phyloP scores from a whole-genome alignment of 2,797 vertebrate genomes.

The Lepilemur ruficaudatus region DNA sequence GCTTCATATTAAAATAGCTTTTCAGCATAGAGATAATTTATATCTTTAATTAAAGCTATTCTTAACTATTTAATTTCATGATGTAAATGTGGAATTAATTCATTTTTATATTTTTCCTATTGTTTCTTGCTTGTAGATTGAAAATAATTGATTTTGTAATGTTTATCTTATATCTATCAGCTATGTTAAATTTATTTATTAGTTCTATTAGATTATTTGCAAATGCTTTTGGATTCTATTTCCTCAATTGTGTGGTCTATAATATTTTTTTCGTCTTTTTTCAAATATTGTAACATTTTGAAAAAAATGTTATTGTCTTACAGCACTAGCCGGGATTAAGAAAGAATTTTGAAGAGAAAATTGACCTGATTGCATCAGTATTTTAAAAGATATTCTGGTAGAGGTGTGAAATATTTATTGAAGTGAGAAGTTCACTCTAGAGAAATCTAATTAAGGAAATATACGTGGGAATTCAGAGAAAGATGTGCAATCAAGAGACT shows the following conservation, averaged over 20 bases:
- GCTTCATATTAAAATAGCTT: background rate
- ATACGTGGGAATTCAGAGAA: background rate
- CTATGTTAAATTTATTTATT: background rate
- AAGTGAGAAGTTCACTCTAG: background rate
- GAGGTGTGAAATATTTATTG: background rate
- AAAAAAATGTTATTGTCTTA: background rate
- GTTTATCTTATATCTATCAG: background rate
- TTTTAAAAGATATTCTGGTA: conserved; percentile 8
- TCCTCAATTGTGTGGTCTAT: background rate
- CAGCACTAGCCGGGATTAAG: background rate
- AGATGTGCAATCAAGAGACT: background rate
- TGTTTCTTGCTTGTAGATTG: background rate
- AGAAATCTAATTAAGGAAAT: background rate
- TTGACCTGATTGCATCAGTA: background rate
- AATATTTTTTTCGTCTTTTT: background rate
- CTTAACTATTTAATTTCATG: background rate
- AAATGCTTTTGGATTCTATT: background rate
- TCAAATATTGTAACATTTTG: background rate
- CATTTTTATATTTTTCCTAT: background rate
- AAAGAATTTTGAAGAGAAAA: conserved; percentile 2
- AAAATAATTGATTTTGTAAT: background rate
- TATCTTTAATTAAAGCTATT: background rate
- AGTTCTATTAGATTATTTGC: background rate
- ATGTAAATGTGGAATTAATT: background rate
- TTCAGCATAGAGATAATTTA: background rate